A percentile compares a stretch with the other conserved stretches of the same genome.
Evolutionary conservation across 2,888 invertebrate genomes (phyloP).

Genomic region (Hyposoter didymator): DNA sequence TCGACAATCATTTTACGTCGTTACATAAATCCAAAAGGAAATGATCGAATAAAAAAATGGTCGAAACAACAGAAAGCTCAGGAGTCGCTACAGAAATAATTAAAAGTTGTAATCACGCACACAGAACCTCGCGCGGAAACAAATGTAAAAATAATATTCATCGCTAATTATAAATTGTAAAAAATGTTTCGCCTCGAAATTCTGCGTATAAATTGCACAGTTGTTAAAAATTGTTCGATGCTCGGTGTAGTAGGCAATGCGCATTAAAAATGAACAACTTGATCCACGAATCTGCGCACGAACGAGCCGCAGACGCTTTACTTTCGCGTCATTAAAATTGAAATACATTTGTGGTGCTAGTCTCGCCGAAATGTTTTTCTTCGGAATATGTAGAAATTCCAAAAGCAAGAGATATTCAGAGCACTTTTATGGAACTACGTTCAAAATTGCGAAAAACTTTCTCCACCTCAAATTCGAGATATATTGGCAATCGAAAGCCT

Average conservation of each 20-base stretch:
- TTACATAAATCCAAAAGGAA: background rate
- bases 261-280: background rate
- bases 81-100: background rate
- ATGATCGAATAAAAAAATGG: background rate
- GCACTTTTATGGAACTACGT: too few species aligned
- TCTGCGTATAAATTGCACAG: background rate
- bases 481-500: too few species aligned
- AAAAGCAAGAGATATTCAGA: too few species aligned
- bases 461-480: too few species aligned
- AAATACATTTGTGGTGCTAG: background rate
- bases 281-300: background rate
- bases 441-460: too few species aligned
- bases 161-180: background rate
- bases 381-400: too few species aligned
- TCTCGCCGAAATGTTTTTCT: too few species aligned
- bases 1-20: background rate
- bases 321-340: background rate
- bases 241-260: background rate
- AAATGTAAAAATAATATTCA: background rate
- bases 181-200: background rate
- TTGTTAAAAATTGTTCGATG: background rate
- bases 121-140: background rate
- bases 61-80: background rate
- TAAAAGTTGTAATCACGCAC: background rate
- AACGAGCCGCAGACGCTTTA: background rate